Conservation (phyloP, 2,797 vertebrate species). For the Crypturellus tataupa region DNA sequence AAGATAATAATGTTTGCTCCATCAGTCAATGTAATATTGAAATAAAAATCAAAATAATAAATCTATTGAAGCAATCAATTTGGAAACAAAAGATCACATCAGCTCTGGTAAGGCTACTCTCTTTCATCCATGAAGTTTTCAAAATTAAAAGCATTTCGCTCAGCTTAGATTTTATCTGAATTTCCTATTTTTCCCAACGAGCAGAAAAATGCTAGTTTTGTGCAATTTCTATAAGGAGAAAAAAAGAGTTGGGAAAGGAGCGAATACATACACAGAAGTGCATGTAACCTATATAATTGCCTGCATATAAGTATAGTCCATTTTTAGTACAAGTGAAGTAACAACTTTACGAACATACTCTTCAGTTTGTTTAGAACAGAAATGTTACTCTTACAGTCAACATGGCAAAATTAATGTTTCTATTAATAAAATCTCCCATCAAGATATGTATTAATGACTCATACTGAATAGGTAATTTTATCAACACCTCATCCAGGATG, state of each 20-base stretch:
- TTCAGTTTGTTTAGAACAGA: conserved; percentile 40
- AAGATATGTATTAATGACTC: conserved; percentile 25
- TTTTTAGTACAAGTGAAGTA: not conserved
- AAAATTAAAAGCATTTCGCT: conserved; percentile 59
- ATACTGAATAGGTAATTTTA: conserved; percentile 21
- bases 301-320: not conserved
- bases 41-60: conserved; percentile 75
- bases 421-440: conserved; percentile 52
- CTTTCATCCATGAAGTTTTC: conserved; percentile 44
- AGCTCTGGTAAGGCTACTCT: conserved; percentile 50
- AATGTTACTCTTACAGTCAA: conserved; percentile 12
- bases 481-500: not conserved
- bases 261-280: not conserved
- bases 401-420: conserved; percentile 48
- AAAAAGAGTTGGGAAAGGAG: not conserved
- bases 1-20: conserved; percentile 74
- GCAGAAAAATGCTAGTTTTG: not conserved
- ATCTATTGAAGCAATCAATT: conserved; percentile 67
- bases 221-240: not conserved
- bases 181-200: not conserved
- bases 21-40: conserved; percentile 67
- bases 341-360: not conserved
- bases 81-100: conserved; percentile 60
- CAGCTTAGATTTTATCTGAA: not conserved
- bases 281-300: not conserved